Conservation (phyloP, 2,888 invertebrate species). For the Ariolimax columbianus region DNA sequence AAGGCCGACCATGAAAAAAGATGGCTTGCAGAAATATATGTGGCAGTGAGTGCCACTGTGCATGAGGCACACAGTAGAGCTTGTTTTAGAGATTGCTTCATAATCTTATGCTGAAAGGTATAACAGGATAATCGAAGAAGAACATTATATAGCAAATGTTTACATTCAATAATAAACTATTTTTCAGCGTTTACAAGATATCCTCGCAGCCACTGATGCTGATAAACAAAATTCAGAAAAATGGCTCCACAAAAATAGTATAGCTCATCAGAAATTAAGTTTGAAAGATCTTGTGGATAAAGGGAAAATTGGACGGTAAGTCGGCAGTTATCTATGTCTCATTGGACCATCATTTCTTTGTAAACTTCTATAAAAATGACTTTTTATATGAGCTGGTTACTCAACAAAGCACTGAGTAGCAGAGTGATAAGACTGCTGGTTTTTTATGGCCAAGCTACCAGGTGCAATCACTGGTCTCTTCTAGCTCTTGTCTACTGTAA, state of each 20-base stretch:
- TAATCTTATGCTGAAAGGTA: too few species aligned
- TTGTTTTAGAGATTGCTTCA: too few species aligned
- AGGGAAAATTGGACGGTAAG: conserved; percentile 73
- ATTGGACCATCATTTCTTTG: not conserved
- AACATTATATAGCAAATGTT: not conserved
- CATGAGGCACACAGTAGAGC: too few species aligned
- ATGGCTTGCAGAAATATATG: too few species aligned
- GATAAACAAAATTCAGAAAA: conserved; percentile 76
- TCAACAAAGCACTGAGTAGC: too few species aligned
- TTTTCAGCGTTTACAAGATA: conserved; percentile 60
- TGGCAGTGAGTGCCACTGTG: too few species aligned
- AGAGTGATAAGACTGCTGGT: too few species aligned
- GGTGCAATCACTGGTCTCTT: too few species aligned
- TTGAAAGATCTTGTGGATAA: conserved; percentile 77
- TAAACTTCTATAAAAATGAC: not conserved
- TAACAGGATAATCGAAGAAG: too few species aligned
- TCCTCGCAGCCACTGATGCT: conserved; percentile 67
- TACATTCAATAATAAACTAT: not conserved
- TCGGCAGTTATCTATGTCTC: not conserved
- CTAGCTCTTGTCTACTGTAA: too few species aligned
- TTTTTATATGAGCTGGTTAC: not conserved
- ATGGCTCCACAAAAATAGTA: conserved; percentile 76
- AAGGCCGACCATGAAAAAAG: too few species aligned
- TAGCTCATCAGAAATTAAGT: conserved; percentile 74
- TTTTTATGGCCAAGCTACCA: too few species aligned